phyloP scores from a whole-genome alignment of 2,113 vertebrate genomes.

The Sialia sialis region DNA sequence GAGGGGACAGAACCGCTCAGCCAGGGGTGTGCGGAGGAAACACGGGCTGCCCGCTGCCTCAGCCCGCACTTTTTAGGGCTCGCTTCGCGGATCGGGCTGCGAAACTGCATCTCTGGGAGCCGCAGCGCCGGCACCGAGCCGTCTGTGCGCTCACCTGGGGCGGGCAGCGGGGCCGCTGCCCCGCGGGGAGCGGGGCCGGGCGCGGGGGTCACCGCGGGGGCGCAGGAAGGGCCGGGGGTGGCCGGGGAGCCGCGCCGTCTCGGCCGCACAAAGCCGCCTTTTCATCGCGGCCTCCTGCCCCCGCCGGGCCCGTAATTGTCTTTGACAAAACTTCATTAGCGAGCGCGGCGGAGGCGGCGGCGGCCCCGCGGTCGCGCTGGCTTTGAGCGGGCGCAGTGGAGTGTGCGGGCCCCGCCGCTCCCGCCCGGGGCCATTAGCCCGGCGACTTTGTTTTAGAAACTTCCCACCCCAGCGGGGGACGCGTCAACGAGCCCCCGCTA shows the following conservation, averaged over 20 bases:
- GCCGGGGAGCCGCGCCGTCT: conserved; percentile 52
- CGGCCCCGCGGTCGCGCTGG: conserved; percentile 74
- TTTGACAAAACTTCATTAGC: conserved; percentile 88
- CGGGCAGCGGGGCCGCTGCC: not conserved
- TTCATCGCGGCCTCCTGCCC: conserved; percentile 74
- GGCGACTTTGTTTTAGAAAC: conserved; percentile 74
- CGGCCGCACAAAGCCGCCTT: conserved; percentile 81
- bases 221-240: conserved; percentile 72
- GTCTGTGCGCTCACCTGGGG: not conserved
- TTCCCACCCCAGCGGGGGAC: conserved; percentile 76
- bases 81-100: not conserved
- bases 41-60: not conserved
- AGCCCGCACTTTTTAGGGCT: not conserved
- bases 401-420: conserved; percentile 79
- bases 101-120: not conserved
- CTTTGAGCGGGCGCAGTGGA: conserved; percentile 88
- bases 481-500: conserved; percentile 72
- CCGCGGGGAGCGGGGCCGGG: not conserved
- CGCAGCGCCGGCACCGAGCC: not conserved
- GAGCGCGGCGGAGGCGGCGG: conserved; percentile 78
- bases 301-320: conserved; percentile 81
- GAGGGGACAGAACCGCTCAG: no score
- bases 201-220: conserved; percentile 74
- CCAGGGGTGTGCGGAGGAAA: no score
- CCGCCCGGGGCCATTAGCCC: conserved; percentile 74